A percentile compares a stretch with the other conserved stretches of the same genome.
Evolutionary conservation across 2,113 vertebrate genomes (phyloP).

Genomic region (Ibidorhyncha struthersii): DNA sequence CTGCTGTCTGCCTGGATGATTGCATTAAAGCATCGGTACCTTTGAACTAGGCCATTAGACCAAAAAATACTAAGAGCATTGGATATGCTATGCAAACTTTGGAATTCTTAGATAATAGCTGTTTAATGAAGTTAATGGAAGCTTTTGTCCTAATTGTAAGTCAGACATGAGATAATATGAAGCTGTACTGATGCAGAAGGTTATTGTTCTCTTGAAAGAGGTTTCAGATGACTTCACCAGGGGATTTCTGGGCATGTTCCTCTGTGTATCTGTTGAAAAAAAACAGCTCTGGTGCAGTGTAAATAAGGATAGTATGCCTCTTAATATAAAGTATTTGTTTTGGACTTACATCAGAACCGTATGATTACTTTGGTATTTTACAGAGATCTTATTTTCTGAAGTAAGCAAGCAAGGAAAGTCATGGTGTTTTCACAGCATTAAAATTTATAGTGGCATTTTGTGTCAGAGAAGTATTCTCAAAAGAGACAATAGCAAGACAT

Average conservation of each 20-base stretch:
- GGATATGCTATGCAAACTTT: neutral
- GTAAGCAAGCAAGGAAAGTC: neutral
- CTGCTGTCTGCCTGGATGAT: neutral
- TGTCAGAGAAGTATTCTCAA: neutral
- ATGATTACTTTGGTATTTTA: neutral
- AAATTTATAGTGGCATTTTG: neutral
- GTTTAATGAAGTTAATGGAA: neutral
- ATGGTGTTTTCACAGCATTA: neutral
- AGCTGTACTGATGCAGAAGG: slow-evolving; percentile 1
- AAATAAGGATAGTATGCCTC: neutral
- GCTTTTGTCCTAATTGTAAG: neutral
- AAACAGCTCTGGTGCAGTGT: neutral
- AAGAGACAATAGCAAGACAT: neutral
- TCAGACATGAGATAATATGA: neutral
- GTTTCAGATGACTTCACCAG: neutral
- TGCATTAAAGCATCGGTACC: neutral
- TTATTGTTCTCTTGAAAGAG: neutral
- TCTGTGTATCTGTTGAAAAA: neutral
- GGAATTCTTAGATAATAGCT: neutral
- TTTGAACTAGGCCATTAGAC: neutral
- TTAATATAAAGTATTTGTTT: neutral
- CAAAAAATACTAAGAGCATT: neutral
- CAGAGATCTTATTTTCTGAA: neutral
- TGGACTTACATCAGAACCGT: neutral
- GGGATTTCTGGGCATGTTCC: neutral